Evolutionary conservation across 1,140 invertebrate genomes (phyloP).

Genomic region (Chrysomallon squamiferum): DNA sequence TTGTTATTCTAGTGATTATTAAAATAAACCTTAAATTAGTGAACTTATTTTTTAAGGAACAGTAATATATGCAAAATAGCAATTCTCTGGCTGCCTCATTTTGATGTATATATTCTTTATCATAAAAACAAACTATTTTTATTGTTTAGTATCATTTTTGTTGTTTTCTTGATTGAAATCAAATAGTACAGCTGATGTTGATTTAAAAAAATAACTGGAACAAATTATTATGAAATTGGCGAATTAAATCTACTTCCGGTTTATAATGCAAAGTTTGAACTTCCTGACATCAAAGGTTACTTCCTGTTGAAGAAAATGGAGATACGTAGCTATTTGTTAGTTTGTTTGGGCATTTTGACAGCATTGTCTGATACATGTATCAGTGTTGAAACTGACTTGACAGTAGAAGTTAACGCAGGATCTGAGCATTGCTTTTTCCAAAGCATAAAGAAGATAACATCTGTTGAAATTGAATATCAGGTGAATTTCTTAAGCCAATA

Average conservation of each 20-base stretch:
- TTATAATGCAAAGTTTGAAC: no score
- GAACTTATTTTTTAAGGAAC: not conserved
- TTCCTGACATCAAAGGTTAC: not conserved
- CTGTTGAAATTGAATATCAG: slow-evolving; percentile 79
- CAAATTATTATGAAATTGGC: no score
- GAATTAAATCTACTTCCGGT: no score
- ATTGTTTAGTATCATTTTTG: no score
- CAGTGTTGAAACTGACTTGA: slow-evolving; percentile 68
- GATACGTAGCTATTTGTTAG: slow-evolving; percentile 12
- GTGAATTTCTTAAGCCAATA: slow-evolving; percentile 60
- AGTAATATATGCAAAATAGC: slow-evolving; percentile 20
- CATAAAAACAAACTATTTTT: not conserved
- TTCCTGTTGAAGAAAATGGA: slow-evolving; percentile 11
- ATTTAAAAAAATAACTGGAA: no score
- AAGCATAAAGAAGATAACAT: slow-evolving; percentile 67
- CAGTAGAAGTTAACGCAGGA: slow-evolving; percentile 74
- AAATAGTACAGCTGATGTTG: no score
- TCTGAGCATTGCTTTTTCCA: slow-evolving; percentile 76
- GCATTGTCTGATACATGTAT: slow-evolving; percentile 1
- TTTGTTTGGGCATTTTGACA: slow-evolving; percentile 1
- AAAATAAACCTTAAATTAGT: no score
- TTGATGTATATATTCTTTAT: slow-evolving; percentile 3
- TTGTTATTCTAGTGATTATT: no score
- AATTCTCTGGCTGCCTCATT: slow-evolving; percentile 2
- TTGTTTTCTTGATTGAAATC: no score